Conservation (phyloP, 2,113 vertebrate genomes). For the Vidua macroura region DNA sequence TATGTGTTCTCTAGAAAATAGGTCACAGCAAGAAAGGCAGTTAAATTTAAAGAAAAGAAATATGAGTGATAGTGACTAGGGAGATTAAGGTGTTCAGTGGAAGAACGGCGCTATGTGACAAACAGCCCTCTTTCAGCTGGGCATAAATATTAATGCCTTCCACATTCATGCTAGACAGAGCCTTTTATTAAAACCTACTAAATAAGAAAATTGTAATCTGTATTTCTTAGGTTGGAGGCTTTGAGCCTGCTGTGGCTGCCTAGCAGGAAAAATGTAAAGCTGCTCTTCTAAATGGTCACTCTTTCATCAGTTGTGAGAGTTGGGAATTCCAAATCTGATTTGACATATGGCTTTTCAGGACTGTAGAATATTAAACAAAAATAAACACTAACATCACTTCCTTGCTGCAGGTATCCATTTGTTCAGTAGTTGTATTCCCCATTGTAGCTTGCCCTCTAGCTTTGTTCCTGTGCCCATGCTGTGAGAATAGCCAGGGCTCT, state of each 20-base stretch:
- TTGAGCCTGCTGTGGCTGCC: neutral
- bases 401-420: neutral
- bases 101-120: neutral
- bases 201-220: neutral
- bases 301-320: neutral
- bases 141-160: constrained; percentile 42
- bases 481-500: neutral
- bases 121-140: neutral
- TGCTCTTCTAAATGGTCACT: neutral
- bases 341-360: neutral
- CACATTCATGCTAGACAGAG: neutral
- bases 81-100: neutral
- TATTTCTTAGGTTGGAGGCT: neutral
- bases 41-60: neutral
- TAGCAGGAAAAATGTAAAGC: neutral
- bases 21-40: constrained; percentile 33
- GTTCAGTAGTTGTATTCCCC: neutral
- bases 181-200: constrained; percentile 4
- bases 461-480: neutral
- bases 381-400: neutral
- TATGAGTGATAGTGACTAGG: neutral
- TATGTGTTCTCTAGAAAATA: constrained; percentile 18
- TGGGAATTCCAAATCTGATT: neutral
- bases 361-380: neutral
- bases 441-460: neutral